phyloP scores from a whole-genome alignment of 2,113 vertebrate genomes.

The Gnathonemus longibarbis region DNA sequence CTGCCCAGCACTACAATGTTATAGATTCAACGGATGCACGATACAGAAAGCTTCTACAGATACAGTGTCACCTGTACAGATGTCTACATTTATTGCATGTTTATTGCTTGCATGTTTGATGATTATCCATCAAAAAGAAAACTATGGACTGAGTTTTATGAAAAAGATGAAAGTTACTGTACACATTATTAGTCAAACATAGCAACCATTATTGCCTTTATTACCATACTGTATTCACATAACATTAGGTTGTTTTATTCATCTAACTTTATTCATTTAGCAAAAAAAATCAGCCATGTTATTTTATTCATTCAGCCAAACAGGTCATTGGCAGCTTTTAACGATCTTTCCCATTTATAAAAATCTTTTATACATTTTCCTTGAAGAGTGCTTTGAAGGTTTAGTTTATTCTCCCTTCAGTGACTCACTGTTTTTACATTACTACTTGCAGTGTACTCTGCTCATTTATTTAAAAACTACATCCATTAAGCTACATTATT shows the following conservation, averaged over 20 bases:
- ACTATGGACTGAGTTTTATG: neutral
- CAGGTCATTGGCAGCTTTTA: neutral
- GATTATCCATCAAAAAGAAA: neutral
- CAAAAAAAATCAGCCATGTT: neutral
- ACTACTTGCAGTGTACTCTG: neutral
- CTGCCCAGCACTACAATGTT: neutral
- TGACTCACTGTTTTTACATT: neutral
- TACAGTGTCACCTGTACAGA: neutral
- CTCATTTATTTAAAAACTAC: neutral
- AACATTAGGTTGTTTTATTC: neutral
- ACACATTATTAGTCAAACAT: neutral
- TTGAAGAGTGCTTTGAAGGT: neutral
- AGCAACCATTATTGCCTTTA: neutral
- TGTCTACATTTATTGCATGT: neutral
- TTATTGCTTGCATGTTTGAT: neutral
- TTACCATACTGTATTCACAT: neutral
- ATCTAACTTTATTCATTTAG: neutral
- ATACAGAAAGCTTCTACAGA: neutral
- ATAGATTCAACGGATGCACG: neutral
- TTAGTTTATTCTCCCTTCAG: neutral
- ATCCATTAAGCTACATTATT: neutral
- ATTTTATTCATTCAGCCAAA: neutral
- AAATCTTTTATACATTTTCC: neutral
- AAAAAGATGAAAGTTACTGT: neutral
- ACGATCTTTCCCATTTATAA: neutral